Evolutionary conservation across 2,888 invertebrate genomes (phyloP), one percentile per base, ranked within the genome.

Genomic region (Trichopria drosophilae): DNA sequence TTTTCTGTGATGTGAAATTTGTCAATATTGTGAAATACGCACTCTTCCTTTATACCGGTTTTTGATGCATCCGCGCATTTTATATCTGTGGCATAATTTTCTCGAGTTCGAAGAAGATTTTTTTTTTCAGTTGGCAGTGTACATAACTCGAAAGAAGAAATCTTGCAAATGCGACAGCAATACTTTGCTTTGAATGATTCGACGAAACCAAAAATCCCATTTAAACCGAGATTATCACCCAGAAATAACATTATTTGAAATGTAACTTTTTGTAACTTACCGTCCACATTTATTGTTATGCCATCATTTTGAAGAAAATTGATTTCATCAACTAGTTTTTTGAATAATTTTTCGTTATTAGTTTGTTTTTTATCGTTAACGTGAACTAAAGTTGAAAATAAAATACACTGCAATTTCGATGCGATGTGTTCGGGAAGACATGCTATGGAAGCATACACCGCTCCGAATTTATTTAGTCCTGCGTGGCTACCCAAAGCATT

Each of bases 131-230:
- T 37, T 3, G n/a, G 26, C 13, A 32, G 6, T 6, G 43, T 43
- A 41, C 40, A 48, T 36, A 51, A 32, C 10, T 13, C 6, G 5
- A 42, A 23, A 31, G 32, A 47, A 1, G 18, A 12, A 9, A 42
- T 9, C 47, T 32, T 42, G 22, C 58, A 58, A 12, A 47, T 20
- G 32, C 58, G 23, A 44, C 58, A 58, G 10, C 3, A 53, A 34
- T 45, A 50, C 3, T 9, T 44, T 12, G 46, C 50, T 3, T 19
- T 24, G 23, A 58, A 58, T 15, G 35, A 40, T 29, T 53, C 53
- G 5, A 47, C 19, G 22, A 53, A 53, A 0, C 55, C 51, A 15
- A 50, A 39, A 13, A 55, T 37, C 3, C 42, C 37, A n/a, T 55
- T 42, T 1, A 52, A 9, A 12, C 32, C 32, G 5, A 52, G 16